Evolutionary conservation across 35 echinoderm and acorn worm species (phyloP).

Genomic region (Heliocidaris erythrogramma): DNA sequence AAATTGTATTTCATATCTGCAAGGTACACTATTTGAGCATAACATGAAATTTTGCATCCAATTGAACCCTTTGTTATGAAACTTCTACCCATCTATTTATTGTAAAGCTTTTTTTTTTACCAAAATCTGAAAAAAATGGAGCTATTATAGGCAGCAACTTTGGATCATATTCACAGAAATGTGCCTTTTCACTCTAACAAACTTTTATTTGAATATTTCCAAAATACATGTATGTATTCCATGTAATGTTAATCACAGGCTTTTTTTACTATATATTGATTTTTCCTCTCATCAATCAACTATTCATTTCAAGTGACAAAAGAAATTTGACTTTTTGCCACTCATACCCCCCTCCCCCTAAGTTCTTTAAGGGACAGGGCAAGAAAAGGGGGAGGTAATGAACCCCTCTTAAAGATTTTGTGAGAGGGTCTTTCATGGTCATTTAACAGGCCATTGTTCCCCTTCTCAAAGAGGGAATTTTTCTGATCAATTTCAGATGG

Average conservation of each 20-base stretch:
- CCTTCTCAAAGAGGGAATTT: neutral
- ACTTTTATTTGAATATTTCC: neutral
- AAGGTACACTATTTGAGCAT: neutral
- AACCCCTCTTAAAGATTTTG: neutral
- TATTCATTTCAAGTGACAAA: neutral
- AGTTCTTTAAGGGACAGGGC: neutral
- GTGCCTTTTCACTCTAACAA: neutral
- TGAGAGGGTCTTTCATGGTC: neutral
- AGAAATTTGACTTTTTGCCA: neutral
- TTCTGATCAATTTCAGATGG: neutral
- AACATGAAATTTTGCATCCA: neutral
- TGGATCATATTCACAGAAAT: neutral
- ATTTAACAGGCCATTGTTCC: neutral
- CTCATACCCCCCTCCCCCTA: neutral
- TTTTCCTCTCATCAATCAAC: neutral
- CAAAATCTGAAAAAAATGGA: neutral
- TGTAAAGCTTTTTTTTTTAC: neutral
- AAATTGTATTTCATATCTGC: neutral
- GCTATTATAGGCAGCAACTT: neutral
- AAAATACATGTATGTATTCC: neutral
- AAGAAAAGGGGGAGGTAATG: neutral
- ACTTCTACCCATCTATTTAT: neutral
- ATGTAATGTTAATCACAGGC: neutral
- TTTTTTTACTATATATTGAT: neutral
- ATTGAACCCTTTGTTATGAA: neutral